phyloP scores from a whole-genome alignment of 2,888 invertebrate species.

The Hylaea fasciaria region DNA sequence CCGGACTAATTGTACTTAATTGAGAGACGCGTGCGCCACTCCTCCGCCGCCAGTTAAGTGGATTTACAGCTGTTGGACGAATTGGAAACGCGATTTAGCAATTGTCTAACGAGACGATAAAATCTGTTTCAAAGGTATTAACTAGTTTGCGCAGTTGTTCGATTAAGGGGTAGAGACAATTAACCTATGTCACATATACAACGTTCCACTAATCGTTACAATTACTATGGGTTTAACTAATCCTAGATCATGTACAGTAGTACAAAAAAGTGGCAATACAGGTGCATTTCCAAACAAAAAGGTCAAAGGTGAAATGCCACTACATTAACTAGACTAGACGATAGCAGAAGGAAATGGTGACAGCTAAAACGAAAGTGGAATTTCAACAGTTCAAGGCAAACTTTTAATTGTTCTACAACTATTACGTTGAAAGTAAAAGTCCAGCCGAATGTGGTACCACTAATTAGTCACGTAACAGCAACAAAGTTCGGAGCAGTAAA shows the following conservation, averaged over 20 bases:
- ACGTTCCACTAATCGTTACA: neutral
- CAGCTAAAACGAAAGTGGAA: conserved; percentile 26
- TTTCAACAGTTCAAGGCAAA: conserved; percentile 22
- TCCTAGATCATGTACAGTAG: too few relatives aligned
- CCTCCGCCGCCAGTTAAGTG: conserved; percentile 59
- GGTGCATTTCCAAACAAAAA: neutral
- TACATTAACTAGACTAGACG: neutral
- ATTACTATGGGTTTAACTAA: too few relatives aligned
- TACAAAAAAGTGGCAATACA: too few relatives aligned
- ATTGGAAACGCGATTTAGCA: conserved; percentile 64
- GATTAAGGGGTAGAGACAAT: conserved; percentile 11
- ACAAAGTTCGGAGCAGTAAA: conserved; percentile 27
- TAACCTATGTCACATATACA: conserved; percentile 1
- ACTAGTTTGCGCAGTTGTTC: conserved; percentile 16
- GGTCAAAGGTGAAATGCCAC: conserved; percentile 4
- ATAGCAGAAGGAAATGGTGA: conserved; percentile 9
- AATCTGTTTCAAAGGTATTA: conserved; percentile 51
- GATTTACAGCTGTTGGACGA: conserved; percentile 69
- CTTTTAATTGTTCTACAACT: conserved; percentile 26
- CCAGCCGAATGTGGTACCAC: conserved; percentile 13
- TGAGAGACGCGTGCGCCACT: conserved; percentile 63
- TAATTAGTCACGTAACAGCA: conserved; percentile 27
- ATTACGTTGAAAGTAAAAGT: conserved; percentile 31
- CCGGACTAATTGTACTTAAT: conserved; percentile 74
- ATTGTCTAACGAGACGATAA: conserved; percentile 49